Conservation (phyloP, 2,113 vertebrate genomes). For the Upupa epops region DNA sequence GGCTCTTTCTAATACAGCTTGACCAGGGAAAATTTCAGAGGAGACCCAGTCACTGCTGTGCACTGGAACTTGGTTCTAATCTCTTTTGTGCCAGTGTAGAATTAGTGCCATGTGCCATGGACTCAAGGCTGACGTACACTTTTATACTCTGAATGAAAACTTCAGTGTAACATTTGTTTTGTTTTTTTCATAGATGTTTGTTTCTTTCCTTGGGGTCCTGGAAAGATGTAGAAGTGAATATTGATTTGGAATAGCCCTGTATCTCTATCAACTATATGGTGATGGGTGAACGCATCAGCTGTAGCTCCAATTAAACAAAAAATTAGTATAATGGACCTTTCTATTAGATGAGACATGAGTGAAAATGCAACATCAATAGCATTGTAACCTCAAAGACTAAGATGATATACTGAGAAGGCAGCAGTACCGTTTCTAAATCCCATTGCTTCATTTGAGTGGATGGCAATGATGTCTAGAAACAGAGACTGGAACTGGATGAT, state of each 20-base stretch:
- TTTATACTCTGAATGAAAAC: not conserved
- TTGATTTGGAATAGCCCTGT: not conserved
- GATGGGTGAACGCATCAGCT: not conserved
- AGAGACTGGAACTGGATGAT: conserved; percentile 18
- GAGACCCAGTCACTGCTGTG: not conserved
- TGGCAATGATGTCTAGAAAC: conserved; percentile 1
- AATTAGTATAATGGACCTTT: not conserved
- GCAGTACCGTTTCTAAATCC: conserved; percentile 31
- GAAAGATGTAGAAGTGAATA: not conserved
- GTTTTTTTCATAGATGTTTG: not conserved
- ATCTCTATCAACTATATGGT: not conserved
- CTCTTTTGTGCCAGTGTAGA: not conserved
- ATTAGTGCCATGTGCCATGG: not conserved
- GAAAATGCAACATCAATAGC: conserved; percentile 45
- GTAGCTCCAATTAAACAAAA: not conserved
- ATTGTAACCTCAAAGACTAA: conserved; percentile 21
- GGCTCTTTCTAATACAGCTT: not conserved
- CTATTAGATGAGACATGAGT: conserved; percentile 8
- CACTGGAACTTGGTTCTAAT: not conserved
- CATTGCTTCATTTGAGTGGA: conserved; percentile 25
- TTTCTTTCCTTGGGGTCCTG: not conserved
- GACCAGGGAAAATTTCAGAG: not conserved
- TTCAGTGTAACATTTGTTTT: not conserved
- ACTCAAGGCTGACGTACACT: not conserved
- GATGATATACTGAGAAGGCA: conserved; percentile 6